Evolutionary conservation across 2,888 invertebrate species (phyloP), one percentile per base, ranked within the genome.

Genomic region (Elysia crispata): DNA sequence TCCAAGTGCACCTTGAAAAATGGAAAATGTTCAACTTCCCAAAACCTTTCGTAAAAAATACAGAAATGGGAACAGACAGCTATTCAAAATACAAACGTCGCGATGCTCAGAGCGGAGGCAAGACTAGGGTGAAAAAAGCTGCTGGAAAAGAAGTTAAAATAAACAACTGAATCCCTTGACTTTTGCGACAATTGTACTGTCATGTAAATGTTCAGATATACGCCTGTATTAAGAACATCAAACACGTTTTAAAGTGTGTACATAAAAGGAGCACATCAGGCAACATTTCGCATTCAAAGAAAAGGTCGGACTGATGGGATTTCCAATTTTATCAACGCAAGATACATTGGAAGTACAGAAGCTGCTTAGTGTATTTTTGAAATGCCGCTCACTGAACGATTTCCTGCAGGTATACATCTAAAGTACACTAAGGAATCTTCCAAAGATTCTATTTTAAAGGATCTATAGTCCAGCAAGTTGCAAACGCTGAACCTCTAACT

Each of bases 241-340:
- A n/a, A 79, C 79, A 81, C 50, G 30, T 81, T 15, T 81, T 67
- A 33, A 81, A 81, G 41, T 81, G 76, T 64, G 79, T 79, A 15
- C 67, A 81, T 41, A 81, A 81, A n/a, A 75, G 79, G 78, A 54
- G 62, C 62, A 11, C 78, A 79, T 62, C 64, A 64, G 18, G 54
- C 73, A 33, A 77, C 74, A 49, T 33, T 75, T n/a, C 49, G 23
- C 3, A 15, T 64, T 41, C 60, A 60, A 18, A 5, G 33, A 33
- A 33, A 5, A 33, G 41, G 20, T n/a, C 60, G 60, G 60, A 28
- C n/a, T 18, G 74, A 74, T 30, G 74, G 60, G 30, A 60, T 74
- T 31, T 25, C n/a, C 8, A n/a, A 23, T n/a, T 74, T 28, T 74
- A 3, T 74, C 28, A 54, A 28, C n/a, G 74, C 54, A n/a, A 49